Base-by-base conservation (phyloP, 2,888 invertebrate genomes). In the Dysmachus trigonus region DNA sequence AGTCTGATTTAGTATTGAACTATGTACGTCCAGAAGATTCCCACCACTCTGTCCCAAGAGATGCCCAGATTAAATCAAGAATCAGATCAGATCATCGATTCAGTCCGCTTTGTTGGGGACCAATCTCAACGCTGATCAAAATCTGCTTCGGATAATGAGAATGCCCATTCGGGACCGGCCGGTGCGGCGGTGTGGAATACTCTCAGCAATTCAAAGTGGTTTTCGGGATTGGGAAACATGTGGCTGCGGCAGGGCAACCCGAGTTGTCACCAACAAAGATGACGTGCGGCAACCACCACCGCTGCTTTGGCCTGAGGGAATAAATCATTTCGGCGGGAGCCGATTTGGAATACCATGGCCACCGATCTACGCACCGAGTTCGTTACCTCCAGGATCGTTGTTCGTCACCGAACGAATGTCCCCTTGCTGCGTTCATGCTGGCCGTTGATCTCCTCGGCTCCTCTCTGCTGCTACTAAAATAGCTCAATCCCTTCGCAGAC, bases 331-430 rank as follows among this genome's bases (percentile, higher is more conserved):
- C 38, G 33, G 76, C 22, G 76, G 79, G 79, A 79, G 79, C 30
- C 79, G 51, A 62, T 62, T 8, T 15, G 47, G 33, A 13, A 77
- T n/a, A n/a, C 33, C 77, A 47, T 31, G 51, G 51, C 51, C 51
- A 79, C 79, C 27, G 47, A 47, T 30, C 51, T 10, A 30, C 27
- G 79, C 47, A 79, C 31, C 22, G 77, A 79, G 79, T 79, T 79
- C 51, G 51, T 79, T 79, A 79, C 79, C 79, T 79, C 79, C 79
- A 79, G 79, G 79, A 79, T 51, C 79, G 79, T 79, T 79, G 79
- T 79, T 79, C 51, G 79, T 51, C 79, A 31, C 27, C n/a, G 31
- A 18, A 18, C 18, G 27, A 62, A 79, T 30, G 79, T 79, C 33
- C 77, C 30, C 79, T 79, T 47, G 79, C 79, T 51, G 51, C 27